Evolutionary conservation across 2,888 invertebrate species (phyloP).

Genomic region (Cancer borealis): DNA sequence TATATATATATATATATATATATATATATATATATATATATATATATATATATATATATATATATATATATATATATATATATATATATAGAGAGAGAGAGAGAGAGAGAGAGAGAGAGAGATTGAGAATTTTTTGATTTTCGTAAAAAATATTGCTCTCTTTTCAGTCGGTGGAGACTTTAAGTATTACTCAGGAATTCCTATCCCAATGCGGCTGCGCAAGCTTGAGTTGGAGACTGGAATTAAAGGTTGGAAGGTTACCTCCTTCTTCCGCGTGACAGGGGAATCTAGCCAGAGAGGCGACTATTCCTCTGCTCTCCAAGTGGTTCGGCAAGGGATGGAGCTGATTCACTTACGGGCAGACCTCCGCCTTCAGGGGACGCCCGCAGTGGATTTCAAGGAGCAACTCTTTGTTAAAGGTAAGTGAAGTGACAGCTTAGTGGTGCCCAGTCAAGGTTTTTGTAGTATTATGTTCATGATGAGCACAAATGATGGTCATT

Average conservation of each 20-base stretch:
- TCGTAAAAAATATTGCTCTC: not conserved
- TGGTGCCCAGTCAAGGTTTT: not conserved
- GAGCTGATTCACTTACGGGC: not conserved
- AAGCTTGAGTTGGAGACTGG: constrained; percentile 53
- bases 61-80: not conserved
- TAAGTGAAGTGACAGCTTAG: not conserved
- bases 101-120: too few relatives aligned
- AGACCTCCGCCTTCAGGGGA: constrained; percentile 3
- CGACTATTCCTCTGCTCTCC: not conserved
- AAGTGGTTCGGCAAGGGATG: not conserved
- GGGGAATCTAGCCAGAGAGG: not conserved
- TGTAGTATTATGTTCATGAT: not conserved
- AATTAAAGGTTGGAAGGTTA: constrained; percentile 44
- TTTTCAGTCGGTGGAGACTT: constrained; percentile 25
- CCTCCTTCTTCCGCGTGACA: constrained; percentile 27
- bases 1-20: constrained; percentile 38
- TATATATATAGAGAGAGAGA: not conserved
- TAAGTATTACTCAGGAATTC: not conserved
- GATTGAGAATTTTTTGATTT: not conserved
- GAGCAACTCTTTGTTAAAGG: not conserved
- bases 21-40: constrained; percentile 38
- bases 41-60: constrained; percentile 32
- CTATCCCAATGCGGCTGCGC: not conserved
- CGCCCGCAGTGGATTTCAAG: not conserved
- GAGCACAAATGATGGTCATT: not conserved